Base-by-base conservation (phyloP, 2,113 vertebrate species). In the Steatornis caripensis region DNA sequence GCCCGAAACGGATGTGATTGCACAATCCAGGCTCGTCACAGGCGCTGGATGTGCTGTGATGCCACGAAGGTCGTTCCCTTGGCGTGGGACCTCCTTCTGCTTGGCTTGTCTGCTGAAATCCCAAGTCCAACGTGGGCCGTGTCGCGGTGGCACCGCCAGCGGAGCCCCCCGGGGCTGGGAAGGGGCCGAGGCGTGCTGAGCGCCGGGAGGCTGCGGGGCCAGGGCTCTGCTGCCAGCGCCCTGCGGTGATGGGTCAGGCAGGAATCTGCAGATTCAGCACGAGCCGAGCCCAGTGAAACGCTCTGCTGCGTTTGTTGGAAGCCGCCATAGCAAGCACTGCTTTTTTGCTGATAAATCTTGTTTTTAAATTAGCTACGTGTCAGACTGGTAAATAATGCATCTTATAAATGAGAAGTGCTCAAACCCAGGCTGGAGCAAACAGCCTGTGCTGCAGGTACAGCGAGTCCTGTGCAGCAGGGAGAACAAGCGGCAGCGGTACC, bases 341-440 rank as follows among this genome's bases (percentile, higher is more conserved):
- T 65, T 41, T 90, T 62, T 75, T 91, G 88, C 88, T 96, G 97
- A 96, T 96, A 86, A 86, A 93, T 92, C 89, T 89, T 70, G n/a
- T 85, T 95, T 96, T 80, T 80, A 92, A 93, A 91, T 91, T 78
- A 95, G 80, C 83, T 74, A 85, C 61, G 9, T 39, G 64, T 89
- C 94, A 90, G 74, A 16, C 55, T 75, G 57, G 80, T 96, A 95
- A 97, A 91, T 96, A 97, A 95, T 81, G 88, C 82, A 93, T 88
- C 85, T 84, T 29, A 19, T 55, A 86, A 91, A 90, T 66, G 72
- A 71, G 81, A 61, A 54, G 41, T 5, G 21, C 37, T 87, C 41
- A 27, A 11, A 51, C 13, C 64, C 22, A 5, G 83, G 84, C 91
- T 66, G 84, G 85, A 90, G 48, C 26, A 34, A 57, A 22, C 74